phyloP scores from a whole-genome alignment of 2,797 vertebrate species.

The Myotis vivesi region DNA sequence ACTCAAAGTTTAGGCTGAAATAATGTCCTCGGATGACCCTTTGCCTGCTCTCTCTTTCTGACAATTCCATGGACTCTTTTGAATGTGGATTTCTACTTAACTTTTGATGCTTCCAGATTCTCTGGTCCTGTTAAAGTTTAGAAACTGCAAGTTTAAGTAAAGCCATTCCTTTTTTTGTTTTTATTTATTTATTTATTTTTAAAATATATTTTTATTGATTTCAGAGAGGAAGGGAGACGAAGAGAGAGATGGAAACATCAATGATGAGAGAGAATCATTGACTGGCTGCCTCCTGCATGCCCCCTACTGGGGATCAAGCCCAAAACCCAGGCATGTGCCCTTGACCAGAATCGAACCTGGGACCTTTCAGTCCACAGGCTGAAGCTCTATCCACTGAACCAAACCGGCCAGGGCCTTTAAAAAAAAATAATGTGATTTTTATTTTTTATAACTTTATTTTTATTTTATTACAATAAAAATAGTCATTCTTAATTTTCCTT shows the following conservation, averaged over 20 bases:
- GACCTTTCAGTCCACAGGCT: too few relatives aligned
- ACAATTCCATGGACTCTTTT: slow-evolving; percentile 12
- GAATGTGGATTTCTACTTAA: slow-evolving; percentile 2
- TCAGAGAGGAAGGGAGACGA: too few relatives aligned
- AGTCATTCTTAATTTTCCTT: slow-evolving; percentile 47
- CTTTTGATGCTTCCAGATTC: background rate
- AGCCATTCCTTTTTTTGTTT: background rate
- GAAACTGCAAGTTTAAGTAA: too few relatives aligned
- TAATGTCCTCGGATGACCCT: slow-evolving; percentile 49
- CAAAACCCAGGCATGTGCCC: too few relatives aligned
- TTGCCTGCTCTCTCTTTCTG: background rate
- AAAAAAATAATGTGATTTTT: background rate
- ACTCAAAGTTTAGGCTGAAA: slow-evolving; percentile 23
- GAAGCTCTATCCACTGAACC: too few relatives aligned
- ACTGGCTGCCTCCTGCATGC: too few relatives aligned
- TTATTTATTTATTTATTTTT: too few relatives aligned
- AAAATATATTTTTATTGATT: too few relatives aligned
- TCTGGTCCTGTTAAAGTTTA: background rate
- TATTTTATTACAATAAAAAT: background rate
- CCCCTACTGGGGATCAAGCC: too few relatives aligned
- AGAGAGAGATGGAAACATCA: too few relatives aligned
- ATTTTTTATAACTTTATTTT: background rate
- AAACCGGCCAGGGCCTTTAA: background rate
- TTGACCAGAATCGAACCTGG: too few relatives aligned
- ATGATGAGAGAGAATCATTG: too few relatives aligned